Percentiles rank a stretch among this genome's conserved stretches.
These are phyloP conservation scores for Caenorhabditis sinica DNA, from an alignment of 2,888 invertebrate genomes.

Conservation along the genomic window DNA sequence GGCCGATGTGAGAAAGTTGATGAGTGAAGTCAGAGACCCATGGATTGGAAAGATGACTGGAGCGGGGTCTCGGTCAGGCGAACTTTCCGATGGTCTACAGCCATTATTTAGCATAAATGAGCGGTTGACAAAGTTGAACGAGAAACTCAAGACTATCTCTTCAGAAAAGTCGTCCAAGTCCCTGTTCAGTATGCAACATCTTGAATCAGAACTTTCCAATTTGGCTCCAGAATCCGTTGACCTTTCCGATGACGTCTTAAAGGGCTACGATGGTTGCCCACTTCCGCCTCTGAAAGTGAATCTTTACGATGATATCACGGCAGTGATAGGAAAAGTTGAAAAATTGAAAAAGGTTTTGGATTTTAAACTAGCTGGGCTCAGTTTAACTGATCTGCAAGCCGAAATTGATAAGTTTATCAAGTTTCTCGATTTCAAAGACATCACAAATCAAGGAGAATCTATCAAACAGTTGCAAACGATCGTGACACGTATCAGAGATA, in stretches of 20 bases:
- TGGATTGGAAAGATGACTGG: neutral
- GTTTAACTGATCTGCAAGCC: no score
- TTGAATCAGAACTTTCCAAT: neutral
- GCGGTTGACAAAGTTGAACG: neutral
- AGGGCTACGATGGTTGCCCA: neutral
- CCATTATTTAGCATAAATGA: neutral
- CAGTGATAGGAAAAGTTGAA: no score
- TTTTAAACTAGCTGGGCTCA: no score
- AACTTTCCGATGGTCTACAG: neutral
- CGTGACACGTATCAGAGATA: no score
- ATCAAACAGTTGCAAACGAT: no score
- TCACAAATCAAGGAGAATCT: no score
- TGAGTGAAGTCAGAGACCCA: neutral
- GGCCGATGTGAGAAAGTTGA: neutral
- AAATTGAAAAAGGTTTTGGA: no score
- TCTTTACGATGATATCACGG: no score
- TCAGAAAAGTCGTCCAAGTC: neutral
- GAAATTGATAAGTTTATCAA: no score
- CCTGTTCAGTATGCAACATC: neutral
- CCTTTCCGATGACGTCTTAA: neutral
- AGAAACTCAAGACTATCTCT: neutral
- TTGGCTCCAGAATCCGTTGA: neutral
- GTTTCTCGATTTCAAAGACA: no score
- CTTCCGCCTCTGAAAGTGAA: no score
- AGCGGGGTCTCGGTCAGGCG: neutral